Conservation (phyloP, 2,888 invertebrate genomes). For the Rhagium mordax region DNA sequence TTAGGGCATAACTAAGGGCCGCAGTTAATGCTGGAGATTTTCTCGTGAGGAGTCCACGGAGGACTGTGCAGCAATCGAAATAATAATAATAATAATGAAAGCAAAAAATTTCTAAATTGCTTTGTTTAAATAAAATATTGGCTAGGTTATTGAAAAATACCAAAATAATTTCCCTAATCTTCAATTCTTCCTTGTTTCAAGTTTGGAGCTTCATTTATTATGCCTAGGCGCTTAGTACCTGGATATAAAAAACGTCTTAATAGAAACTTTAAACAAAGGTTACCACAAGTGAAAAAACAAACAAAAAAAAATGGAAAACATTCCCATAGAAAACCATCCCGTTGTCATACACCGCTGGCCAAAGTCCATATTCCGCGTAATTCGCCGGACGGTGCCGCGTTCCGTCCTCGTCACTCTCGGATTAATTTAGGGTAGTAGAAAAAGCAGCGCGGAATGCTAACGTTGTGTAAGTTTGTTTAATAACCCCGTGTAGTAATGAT, state of each 20-base stretch:
- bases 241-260: slow-evolving; percentile 19
- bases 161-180: no score
- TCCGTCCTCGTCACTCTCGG: slow-evolving; percentile 34
- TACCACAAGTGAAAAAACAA: slow-evolving; percentile 44
- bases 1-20: no score
- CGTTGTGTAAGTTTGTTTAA: slow-evolving; percentile 71
- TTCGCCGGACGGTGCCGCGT: slow-evolving; percentile 59
- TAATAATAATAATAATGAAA: no score
- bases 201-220: neutral
- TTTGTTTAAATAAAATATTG: no score
- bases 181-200: no score
- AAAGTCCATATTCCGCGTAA: slow-evolving; percentile 66
- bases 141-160: no score
- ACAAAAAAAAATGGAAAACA: slow-evolving; percentile 58
- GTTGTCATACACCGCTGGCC: slow-evolving; percentile 62
- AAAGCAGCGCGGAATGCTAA: slow-evolving; percentile 66
- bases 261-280: slow-evolving; percentile 38
- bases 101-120: no score
- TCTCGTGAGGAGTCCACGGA: no score
- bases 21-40: no score
- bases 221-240: neutral
- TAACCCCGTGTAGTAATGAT: slow-evolving; percentile 68
- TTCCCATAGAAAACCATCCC: slow-evolving; percentile 64
- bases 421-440: slow-evolving; percentile 55
- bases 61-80: no score